Conservation (phyloP, 2,888 invertebrate species). For the Drosophila setosimentum region DNA sequence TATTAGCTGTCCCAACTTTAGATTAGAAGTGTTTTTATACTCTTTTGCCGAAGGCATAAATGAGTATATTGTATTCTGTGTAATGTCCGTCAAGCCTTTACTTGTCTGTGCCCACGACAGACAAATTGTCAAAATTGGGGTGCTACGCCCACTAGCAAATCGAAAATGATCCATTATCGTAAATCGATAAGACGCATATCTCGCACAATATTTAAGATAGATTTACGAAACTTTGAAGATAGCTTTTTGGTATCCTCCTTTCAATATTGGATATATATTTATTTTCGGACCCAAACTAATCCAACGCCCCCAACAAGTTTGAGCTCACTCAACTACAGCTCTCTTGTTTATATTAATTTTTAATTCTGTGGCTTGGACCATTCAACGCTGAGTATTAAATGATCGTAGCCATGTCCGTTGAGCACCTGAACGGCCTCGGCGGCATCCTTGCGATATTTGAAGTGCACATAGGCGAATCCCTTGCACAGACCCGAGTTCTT, state of each 20-base stretch:
- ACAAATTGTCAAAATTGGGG: neutral
- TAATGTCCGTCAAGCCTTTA: neutral
- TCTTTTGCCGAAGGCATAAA: neutral
- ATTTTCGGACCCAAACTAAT: neutral
- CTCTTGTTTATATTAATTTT: neutral
- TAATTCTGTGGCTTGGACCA: slow-evolving; percentile 95
- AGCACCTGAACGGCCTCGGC: slow-evolving; percentile 95
- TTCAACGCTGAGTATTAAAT: slow-evolving; percentile 98
- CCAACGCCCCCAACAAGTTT: too few species aligned
- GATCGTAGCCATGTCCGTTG: slow-evolving; percentile 98
- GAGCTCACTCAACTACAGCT: too few species aligned
- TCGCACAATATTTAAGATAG: slow-evolving; percentile 8
- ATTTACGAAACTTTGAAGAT: neutral
- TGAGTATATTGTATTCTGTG: neutral
- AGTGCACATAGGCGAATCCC: slow-evolving; percentile 99
- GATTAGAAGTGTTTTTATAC: neutral
- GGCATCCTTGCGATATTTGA: slow-evolving; percentile 95
- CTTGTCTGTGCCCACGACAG: neutral
- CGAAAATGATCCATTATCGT: neutral
- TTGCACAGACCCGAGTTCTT: slow-evolving; percentile 93
- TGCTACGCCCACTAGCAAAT: neutral
- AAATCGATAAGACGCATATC: neutral
- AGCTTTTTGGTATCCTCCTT: neutral
- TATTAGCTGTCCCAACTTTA: slow-evolving; percentile 2
- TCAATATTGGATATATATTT: neutral